Percentiles rank a stretch among this genome's conserved stretches.
phyloP scores from a whole-genome alignment of 2,888 invertebrate genomes.

The Ophion ventricosus region DNA sequence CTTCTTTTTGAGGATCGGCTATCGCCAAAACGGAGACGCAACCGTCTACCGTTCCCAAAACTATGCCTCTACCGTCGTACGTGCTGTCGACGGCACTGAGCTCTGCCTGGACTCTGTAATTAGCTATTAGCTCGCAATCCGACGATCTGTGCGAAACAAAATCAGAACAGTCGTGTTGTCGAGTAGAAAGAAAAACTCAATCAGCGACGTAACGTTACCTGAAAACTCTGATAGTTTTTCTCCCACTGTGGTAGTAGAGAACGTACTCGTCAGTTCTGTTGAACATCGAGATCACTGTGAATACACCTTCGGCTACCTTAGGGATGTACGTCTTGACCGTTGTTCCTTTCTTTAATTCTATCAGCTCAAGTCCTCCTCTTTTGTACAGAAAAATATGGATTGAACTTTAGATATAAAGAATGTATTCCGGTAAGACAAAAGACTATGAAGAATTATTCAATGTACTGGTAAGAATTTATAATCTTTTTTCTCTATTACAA shows the following conservation, averaged over 20 bases:
- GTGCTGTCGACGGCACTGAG: constrained; percentile 94
- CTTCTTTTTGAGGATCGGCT: constrained; percentile 88
- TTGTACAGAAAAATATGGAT: not conserved
- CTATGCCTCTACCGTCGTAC: constrained; percentile 91
- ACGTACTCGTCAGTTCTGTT: constrained; percentile 97
- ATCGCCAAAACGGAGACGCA: constrained; percentile 95
- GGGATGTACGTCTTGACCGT: constrained; percentile 96
- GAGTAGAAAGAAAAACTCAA: not conserved
- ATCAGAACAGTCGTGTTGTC: no score
- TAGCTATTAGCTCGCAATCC: constrained; percentile 96
- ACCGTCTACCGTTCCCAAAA: constrained; percentile 96
- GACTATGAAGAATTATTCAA: not conserved
- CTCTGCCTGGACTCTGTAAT: constrained; percentile 95
- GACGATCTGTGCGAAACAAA: constrained; percentile 86
- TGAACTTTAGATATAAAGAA: not conserved
- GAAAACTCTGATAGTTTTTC: constrained; percentile 96
- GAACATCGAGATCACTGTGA: constrained; percentile 97
- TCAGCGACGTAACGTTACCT: constrained; percentile 84
- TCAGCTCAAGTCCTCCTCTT: constrained; percentile 96
- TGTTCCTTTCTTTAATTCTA: constrained; percentile 95
- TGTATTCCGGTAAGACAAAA: not conserved
- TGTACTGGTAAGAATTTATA: not conserved
- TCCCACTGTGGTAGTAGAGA: constrained; percentile 97
- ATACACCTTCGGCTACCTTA: constrained; percentile 98
- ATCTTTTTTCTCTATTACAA: not conserved